Evolutionary conservation across 2,113 vertebrate genomes (phyloP).

Genomic region (Tretioscincus oriximinensis): DNA sequence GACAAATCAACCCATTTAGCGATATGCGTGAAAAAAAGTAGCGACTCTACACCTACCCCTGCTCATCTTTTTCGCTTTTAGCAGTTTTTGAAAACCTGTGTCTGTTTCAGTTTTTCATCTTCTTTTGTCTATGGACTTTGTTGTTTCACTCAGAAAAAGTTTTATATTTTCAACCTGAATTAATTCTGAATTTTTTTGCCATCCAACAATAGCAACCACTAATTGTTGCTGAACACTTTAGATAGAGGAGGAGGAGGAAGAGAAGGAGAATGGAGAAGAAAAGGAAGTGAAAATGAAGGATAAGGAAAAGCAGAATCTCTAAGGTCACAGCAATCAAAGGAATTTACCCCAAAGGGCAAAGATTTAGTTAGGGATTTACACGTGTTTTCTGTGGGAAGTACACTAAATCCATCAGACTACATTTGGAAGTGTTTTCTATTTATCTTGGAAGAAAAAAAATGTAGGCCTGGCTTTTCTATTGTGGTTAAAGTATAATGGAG

Average conservation of each 20-base stretch:
- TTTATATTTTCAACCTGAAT: neutral
- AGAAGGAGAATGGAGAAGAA: too few relatives aligned
- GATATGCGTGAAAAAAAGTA: neutral
- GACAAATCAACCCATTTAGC: neutral
- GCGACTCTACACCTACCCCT: too few relatives aligned
- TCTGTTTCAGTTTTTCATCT: too few relatives aligned
- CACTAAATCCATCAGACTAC: slow-evolving; percentile 51
- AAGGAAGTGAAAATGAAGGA: too few relatives aligned
- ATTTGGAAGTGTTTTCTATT: slow-evolving; percentile 51
- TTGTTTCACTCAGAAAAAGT: neutral
- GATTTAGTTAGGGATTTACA: slow-evolving; percentile 51
- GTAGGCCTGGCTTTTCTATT: slow-evolving; percentile 39
- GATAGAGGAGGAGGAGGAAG: too few relatives aligned
- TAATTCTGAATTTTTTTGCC: slow-evolving; percentile 12
- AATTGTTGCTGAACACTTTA: slow-evolving; percentile 25
- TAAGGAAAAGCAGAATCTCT: slow-evolving; percentile 15
- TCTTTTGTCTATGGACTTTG: too few relatives aligned
- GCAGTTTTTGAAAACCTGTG: too few relatives aligned
- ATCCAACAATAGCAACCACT: neutral
- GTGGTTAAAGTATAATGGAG: slow-evolving; percentile 30
- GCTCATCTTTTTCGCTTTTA: too few relatives aligned
- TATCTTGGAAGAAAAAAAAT: slow-evolving; percentile 37
- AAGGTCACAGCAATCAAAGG: slow-evolving; percentile 27
- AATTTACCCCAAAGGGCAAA: slow-evolving; percentile 54
- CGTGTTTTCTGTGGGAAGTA: slow-evolving; percentile 57